These are phyloP conservation scores for Argyresthia goedartella DNA, from an alignment of 2,888 invertebrate species.

Conservation along the genomic window DNA sequence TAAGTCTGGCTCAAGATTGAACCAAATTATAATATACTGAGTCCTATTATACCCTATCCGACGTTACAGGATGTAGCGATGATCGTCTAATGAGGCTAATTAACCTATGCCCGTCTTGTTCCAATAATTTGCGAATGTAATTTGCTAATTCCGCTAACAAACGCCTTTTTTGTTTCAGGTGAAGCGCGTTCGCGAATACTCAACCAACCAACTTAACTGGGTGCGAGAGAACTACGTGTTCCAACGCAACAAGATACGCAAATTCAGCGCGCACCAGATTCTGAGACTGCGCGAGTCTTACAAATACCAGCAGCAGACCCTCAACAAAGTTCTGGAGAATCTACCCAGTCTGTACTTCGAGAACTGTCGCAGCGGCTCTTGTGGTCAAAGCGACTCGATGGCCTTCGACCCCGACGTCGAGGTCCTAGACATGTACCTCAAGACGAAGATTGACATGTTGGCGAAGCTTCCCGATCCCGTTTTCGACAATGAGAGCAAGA, in stretches of 20 bases:
- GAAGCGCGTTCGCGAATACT: constrained; percentile 92
- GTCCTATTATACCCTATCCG: no score
- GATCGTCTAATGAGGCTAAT: background rate
- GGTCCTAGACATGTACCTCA: constrained; percentile 76
- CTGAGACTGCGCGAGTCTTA: constrained; percentile 91
- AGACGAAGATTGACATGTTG: constrained; percentile 74
- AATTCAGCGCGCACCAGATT: constrained; percentile 94
- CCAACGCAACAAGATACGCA: constrained; percentile 93
- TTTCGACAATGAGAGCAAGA: constrained; percentile 76
- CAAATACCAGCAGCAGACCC: constrained; percentile 95
- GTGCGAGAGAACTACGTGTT: constrained; percentile 96
- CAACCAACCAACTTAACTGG: constrained; percentile 91
- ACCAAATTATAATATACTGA: no score
- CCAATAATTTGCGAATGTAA: background rate
- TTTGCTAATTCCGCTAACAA: background rate
- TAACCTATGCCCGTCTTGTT: background rate
- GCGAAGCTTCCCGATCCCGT: constrained; percentile 60
- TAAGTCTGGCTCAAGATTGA: no score
- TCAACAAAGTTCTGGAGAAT: constrained; percentile 94
- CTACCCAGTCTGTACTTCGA: constrained; percentile 92
- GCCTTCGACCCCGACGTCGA: constrained; percentile 78
- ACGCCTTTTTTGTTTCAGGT: constrained; percentile 70
- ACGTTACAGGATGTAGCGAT: no score
- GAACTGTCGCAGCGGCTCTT: constrained; percentile 90
- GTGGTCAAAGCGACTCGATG: constrained; percentile 81